Evolutionary conservation across 2,888 invertebrate genomes (phyloP).

Genomic region (Phytoseiulus persimilis): DNA sequence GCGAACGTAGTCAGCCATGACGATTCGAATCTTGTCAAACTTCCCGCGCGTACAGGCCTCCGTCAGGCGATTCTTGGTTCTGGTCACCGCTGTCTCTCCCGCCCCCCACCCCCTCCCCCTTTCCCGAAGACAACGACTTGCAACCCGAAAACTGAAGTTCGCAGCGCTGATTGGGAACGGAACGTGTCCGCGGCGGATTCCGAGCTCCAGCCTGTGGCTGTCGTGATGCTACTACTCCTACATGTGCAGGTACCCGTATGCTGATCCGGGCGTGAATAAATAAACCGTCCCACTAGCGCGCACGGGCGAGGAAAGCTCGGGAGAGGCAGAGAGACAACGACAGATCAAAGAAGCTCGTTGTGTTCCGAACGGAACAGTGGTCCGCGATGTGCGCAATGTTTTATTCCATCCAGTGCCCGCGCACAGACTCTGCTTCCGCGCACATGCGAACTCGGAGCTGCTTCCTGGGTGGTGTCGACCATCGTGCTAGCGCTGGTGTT

Average conservation of each 20-base stretch:
- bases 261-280: conserved; percentile 31
- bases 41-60: too few species aligned
- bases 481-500: neutral
- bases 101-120: neutral
- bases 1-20: neutral
- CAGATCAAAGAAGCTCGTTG: neutral
- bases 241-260: conserved; percentile 19
- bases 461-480: neutral
- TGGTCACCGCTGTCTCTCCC: neutral
- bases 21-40: neutral
- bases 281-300: neutral
- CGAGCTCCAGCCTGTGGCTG: neutral
- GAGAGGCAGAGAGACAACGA: neutral
- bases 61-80: too few species aligned
- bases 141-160: too few species aligned
- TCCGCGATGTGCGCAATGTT: neutral
- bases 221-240: neutral
- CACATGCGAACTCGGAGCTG: neutral
- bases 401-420: neutral
- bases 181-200: neutral
- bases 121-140: too few species aligned
- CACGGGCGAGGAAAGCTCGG: neutral
- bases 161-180: too few species aligned
- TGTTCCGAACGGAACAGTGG: neutral
- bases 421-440: neutral